Evolutionary conservation across 1,140 invertebrate species (phyloP).

Genomic region (Bombus impatiens): DNA sequence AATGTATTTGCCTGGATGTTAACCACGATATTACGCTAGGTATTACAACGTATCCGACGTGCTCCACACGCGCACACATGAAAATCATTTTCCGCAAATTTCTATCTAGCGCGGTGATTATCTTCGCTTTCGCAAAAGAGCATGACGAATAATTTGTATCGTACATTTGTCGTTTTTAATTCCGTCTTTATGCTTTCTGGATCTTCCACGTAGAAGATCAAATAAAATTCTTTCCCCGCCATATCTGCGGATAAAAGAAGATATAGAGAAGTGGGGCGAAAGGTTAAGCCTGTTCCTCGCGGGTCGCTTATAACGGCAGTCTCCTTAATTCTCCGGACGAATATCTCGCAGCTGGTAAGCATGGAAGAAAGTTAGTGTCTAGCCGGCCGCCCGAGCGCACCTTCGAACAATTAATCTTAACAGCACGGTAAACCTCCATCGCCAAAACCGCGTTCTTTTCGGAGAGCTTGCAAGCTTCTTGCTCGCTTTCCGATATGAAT

Average conservation of each 20-base stretch:
- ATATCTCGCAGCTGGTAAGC: neutral
- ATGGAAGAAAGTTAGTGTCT: neutral
- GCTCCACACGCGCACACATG: neutral
- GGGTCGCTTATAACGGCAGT: neutral
- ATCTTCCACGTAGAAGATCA: too few species aligned
- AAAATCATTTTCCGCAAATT: too few species aligned
- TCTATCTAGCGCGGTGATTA: too few species aligned
- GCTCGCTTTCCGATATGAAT: neutral
- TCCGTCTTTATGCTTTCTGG: too few species aligned
- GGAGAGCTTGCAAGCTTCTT: neutral
- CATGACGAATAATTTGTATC: too few species aligned
- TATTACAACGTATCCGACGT: neutral
- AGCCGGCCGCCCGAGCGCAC: neutral
- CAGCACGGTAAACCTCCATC: slow-evolving; percentile 30
- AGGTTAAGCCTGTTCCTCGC: neutral
- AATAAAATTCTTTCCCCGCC: too few species aligned
- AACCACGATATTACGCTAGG: neutral
- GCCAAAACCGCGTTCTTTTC: slow-evolving; percentile 44
- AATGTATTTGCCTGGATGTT: slow-evolving; percentile 1
- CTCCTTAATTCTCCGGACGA: neutral
- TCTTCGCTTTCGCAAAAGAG: too few species aligned
- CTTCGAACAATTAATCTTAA: slow-evolving; percentile 57
- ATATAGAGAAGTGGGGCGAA: neutral
- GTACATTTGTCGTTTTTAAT: too few species aligned
- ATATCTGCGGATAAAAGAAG: too few species aligned